Evolutionary conservation across 2,888 invertebrate species (phyloP), one percentile per base, ranked within the genome.

Genomic region (Orgyia antiqua): DNA sequence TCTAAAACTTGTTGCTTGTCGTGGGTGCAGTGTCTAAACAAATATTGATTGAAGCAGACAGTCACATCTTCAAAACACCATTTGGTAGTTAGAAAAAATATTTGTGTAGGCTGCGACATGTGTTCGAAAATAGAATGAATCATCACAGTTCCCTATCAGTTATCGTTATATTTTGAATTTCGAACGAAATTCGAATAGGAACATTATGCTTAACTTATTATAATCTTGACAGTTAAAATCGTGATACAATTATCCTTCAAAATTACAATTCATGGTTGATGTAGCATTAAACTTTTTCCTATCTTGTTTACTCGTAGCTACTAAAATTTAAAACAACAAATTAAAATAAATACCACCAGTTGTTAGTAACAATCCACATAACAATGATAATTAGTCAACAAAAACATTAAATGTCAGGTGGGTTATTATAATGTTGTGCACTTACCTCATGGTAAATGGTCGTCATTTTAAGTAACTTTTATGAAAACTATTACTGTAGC

Each of bases 361-460:
- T 45, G 58, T 57, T 46, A 42, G 29, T 36, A 11, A 21, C 44
- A 51, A 42, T 56, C 52, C 51, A 42, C 53, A 55, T 60, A 58
- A 51, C 51, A 59, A 61, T 51, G 37, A 56, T 45, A 54, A 65
- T 64, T 78, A 70, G 71, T 53, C 59, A 64, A 72, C 69, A 79
- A 79, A 79, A 79, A 78, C 67, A 37, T 42, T 63, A 74, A 80
- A 79, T 78, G 74, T 47, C 79, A 78, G 42, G 58, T 51, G 47
- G 47, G 53, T 78, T 15, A 15, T 4, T 15, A 15, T 15, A 79
- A 82, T 76, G 74, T 72, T 79, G 75, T 65, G 63, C 80, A 78
- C 84, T 84, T 72, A 84, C 84, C 84, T 86, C 84, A 55, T 68
- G 58, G 65, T 80, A 84, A 40, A 83, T 47, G 56, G 84, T 79